Evolutionary conservation across 2,888 invertebrate species (phyloP).

Genomic region (Pristionchus mayeri): DNA sequence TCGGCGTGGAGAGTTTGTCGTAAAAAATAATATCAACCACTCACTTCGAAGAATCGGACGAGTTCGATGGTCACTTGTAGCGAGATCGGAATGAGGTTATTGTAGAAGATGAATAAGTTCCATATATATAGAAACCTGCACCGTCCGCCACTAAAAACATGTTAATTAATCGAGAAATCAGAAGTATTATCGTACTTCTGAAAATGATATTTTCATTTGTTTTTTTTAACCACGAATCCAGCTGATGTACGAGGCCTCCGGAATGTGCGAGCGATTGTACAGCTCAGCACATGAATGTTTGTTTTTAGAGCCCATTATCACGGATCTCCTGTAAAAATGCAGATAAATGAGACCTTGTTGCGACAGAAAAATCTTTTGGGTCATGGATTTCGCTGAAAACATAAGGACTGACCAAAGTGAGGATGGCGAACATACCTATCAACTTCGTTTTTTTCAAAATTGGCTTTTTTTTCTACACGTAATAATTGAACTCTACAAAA

Average conservation of each 20-base stretch:
- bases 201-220: background rate
- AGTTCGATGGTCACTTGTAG: conserved; percentile 98
- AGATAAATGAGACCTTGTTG: no score
- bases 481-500: no score
- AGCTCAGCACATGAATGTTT: conserved; percentile 33
- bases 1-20: no score
- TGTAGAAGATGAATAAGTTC: conserved; percentile 98
- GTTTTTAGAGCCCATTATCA: no score
- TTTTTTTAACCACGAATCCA: conserved; percentile 54
- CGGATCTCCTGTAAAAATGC: no score
- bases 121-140: conserved; percentile 84
- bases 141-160: conserved; percentile 53
- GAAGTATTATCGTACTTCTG: background rate
- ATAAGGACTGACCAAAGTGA: no score
- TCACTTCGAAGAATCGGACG: conserved; percentile 87
- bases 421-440: no score
- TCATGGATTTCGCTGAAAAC: no score
- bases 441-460: no score
- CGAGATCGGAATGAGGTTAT: conserved; percentile 98
- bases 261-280: conserved; percentile 51
- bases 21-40: no score
- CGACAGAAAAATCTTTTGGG: no score
- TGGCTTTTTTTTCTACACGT: no score
- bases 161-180: background rate
- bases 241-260: conserved; percentile 63